Base-by-base conservation (phyloP, 2,797 vertebrate species). In the Siniperca obscura region DNA sequence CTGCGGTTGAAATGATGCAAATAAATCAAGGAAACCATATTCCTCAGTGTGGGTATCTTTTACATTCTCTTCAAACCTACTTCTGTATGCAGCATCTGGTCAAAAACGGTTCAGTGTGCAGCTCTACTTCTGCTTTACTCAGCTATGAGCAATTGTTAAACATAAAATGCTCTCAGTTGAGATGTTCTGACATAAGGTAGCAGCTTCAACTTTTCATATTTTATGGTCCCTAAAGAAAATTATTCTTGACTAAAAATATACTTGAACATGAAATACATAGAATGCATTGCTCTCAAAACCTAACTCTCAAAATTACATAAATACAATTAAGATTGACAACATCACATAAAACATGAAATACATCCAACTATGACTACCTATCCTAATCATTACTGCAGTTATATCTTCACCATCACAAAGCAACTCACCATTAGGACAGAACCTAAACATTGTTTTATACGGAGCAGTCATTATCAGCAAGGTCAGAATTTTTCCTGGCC, bases 11-110 rank as follows among this genome's bases (percentile, higher is more conserved):
- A 87, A 89, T 89, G 87, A 89, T 91, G 90, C 85, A 83, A 90
- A 93, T 92, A 91, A 93, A 93, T 92, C 86, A 91, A 73, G 79
- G 70, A 78, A 88, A 85, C 81, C 75, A 72, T 87, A 84, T 84
- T 90, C 87, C 78, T 84, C 83, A 38, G 73, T 85, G 87, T 81
- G 89, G 86, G 75, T 82, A 86, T 90, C 89, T 85, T 81, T 90
- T 88, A 90, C 78, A 74, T 81, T 82, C 74, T 76, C 60, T 61
- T 84, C 74, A 61, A 78, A 67, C 74, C 65, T 71, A 75, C 85
- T 81, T 83, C 70, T 87, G 74, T 78, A 44, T 61, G 65, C 56
- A 80, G 86, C 91, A 89, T 89, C 84, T 91, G 89, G 81, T 83
- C 36, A 69, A 65, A 89, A 80, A 83, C 42, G 46, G 13, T 85